Conservation (phyloP, 2,113 vertebrate genomes). For the Protobothrops flavoviridis region DNA sequence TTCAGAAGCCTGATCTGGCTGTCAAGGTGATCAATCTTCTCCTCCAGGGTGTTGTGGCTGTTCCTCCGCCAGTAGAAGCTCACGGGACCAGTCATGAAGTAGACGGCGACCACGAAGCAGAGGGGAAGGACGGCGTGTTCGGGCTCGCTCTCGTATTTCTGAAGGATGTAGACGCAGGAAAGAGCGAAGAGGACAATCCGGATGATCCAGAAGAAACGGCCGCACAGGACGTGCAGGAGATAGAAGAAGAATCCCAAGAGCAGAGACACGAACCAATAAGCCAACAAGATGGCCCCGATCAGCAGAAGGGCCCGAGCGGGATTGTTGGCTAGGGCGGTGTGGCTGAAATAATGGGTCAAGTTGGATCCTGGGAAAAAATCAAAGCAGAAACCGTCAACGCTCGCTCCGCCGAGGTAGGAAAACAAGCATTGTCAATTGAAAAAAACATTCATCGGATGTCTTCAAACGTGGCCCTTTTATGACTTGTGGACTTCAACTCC, state of each 20-base stretch:
- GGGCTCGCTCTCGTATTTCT: constrained; percentile 92
- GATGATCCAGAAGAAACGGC: constrained; percentile 91
- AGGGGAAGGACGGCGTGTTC: constrained; percentile 87
- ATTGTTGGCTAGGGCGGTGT: constrained; percentile 75
- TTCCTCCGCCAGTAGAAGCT: constrained; percentile 88
- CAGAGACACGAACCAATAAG: constrained; percentile 88
- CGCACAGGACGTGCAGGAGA: constrained; percentile 84
- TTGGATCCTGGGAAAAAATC: constrained; percentile 80
- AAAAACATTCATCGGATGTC: background rate
- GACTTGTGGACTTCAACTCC: too few species aligned
- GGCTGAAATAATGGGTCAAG: constrained; percentile 91
- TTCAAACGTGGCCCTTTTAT: too few species aligned
- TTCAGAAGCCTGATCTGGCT: constrained; percentile 93
- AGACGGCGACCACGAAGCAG: constrained; percentile 89
- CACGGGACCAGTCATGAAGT: constrained; percentile 94
- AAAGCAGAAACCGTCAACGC: constrained; percentile 17
- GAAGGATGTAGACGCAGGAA: constrained; percentile 93
- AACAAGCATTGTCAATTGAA: background rate
- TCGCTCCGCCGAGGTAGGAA: too few species aligned
- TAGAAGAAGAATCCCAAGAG: constrained; percentile 89
- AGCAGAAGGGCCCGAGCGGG: constrained; percentile 83
- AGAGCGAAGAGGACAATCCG: constrained; percentile 87
- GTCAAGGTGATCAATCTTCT: constrained; percentile 94
- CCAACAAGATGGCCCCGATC: constrained; percentile 81
- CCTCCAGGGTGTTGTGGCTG: constrained; percentile 80